A percentile compares a stretch with the other conserved stretches of the same genome.
Conservation (phyloP, 1,140 invertebrate genomes). For the Chionoecetes opilio region DNA sequence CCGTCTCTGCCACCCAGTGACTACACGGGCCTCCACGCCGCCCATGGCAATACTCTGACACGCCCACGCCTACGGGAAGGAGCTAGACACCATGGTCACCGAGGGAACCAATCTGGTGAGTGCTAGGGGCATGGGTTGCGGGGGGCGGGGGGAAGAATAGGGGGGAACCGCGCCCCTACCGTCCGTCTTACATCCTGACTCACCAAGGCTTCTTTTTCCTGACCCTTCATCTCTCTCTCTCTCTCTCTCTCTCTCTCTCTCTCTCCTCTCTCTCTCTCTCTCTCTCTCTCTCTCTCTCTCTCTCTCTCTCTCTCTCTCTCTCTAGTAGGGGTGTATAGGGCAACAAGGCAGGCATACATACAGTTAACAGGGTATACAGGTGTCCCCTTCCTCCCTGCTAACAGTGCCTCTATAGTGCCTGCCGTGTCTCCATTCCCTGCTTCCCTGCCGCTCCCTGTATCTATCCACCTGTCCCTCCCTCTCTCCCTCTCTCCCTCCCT, state of each 20-base stretch:
- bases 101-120: conserved; percentile 72
- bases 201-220: not conserved
- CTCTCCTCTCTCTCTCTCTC: not conserved
- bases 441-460: too few relatives aligned
- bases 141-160: not conserved
- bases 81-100: conserved; percentile 69
- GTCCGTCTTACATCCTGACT: not conserved
- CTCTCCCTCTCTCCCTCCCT: too few relatives aligned
- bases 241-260: not conserved
- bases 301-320: too few relatives aligned
- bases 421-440: too few relatives aligned
- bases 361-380: not conserved
- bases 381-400: not conserved
- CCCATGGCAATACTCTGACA: conserved; percentile 65
- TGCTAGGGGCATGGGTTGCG: not conserved
- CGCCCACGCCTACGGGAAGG: conserved; percentile 56
- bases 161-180: not conserved
- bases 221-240: not conserved
- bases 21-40: conserved; percentile 41
- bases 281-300: too few relatives aligned
- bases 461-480: too few relatives aligned
- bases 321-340: too few relatives aligned
- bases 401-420: too few relatives aligned
- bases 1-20: conserved; percentile 64
- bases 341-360: too few relatives aligned